Evolutionary conservation across 2,113 vertebrate species (phyloP).

Genomic region (Pogonocichla stellata): DNA sequence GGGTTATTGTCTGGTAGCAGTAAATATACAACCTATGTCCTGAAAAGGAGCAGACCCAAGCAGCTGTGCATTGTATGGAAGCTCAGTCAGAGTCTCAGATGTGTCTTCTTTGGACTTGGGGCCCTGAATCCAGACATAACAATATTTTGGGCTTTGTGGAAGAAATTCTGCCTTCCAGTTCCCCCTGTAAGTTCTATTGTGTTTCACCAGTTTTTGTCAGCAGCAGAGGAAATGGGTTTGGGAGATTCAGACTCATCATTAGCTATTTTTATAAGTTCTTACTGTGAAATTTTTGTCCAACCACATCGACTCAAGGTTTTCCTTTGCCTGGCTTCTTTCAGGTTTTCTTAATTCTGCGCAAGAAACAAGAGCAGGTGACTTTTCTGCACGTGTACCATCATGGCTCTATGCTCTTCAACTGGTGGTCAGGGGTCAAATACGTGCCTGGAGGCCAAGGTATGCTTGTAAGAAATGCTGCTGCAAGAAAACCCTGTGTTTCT

Average conservation of each 20-base stretch:
- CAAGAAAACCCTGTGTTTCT: neutral
- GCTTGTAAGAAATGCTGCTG: neutral
- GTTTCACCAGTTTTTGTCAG: neutral
- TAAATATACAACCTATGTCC: neutral
- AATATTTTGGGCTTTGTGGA: neutral
- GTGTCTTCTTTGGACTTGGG: neutral
- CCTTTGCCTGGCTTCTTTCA: constrained; percentile 31
- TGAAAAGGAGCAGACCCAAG: neutral
- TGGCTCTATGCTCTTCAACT: constrained; percentile 81
- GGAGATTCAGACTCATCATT: neutral
- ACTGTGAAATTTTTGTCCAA: neutral
- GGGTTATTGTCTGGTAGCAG: neutral
- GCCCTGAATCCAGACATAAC: neutral
- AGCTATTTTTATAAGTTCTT: neutral
- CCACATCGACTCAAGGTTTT: neutral
- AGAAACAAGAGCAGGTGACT: constrained; percentile 81
- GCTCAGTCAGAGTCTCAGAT: neutral
- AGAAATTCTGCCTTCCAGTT: neutral
- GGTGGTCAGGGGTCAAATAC: constrained; percentile 81
- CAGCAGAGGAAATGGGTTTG: neutral
- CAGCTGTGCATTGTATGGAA: neutral
- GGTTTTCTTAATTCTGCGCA: constrained; percentile 83
- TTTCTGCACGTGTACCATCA: constrained; percentile 87
- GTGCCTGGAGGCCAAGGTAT: constrained; percentile 83
- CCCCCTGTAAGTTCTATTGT: neutral